phyloP scores from a whole-genome alignment of 2,888 invertebrate species.

The Auanema freiburgensis region DNA sequence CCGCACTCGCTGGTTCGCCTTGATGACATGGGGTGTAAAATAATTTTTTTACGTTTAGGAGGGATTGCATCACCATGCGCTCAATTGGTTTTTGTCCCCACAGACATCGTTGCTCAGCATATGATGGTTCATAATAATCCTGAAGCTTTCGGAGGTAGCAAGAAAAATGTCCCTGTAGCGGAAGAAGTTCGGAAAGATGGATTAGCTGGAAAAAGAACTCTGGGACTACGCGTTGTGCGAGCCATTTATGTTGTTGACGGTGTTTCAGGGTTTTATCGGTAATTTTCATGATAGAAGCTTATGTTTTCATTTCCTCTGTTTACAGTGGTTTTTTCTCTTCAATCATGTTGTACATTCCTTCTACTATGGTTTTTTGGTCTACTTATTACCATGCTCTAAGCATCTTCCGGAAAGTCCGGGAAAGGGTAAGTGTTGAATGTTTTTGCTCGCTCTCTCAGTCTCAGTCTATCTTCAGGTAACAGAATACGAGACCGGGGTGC shows the following conservation, averaged over 20 bases:
- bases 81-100: constrained; percentile 59
- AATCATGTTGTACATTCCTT: constrained; percentile 58
- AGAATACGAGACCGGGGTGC: constrained; percentile 32
- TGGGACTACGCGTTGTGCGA: constrained; percentile 57
- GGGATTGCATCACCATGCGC: constrained; percentile 54
- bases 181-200: constrained; percentile 49
- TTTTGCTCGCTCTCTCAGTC: not conserved
- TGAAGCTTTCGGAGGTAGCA: constrained; percentile 40
- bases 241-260: constrained; percentile 62
- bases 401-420: constrained; percentile 34
- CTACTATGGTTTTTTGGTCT: constrained; percentile 62
- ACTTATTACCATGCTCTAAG: constrained; percentile 55
- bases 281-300: constrained; percentile 1
- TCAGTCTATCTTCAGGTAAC: constrained; percentile 23
- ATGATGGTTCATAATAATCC: constrained; percentile 58
- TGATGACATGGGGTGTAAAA: not conserved
- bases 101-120: constrained; percentile 61
- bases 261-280: constrained; percentile 58
- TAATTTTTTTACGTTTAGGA: constrained; percentile 31
- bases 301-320: constrained; percentile 9
- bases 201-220: constrained; percentile 42
- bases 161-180: constrained; percentile 51
- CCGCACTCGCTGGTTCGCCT: constrained; percentile 41
- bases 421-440: constrained; percentile 22
- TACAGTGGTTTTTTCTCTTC: constrained; percentile 58